Evolutionary conservation across 2,113 vertebrate genomes (phyloP).

Genomic region (Phylloscopus trochiloides): DNA sequence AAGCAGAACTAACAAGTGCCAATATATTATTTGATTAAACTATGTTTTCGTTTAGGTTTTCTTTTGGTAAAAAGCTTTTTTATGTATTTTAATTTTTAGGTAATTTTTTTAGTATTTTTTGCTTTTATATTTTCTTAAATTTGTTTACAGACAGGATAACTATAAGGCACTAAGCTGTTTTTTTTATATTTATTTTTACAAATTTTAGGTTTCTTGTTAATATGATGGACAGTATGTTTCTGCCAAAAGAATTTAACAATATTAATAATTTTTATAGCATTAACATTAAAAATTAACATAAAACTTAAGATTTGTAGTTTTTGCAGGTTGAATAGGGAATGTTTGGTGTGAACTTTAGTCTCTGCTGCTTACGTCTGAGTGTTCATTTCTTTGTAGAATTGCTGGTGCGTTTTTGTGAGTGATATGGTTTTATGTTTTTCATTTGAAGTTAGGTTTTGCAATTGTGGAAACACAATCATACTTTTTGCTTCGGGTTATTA

Average conservation of each 20-base stretch:
- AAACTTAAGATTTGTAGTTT: neutral
- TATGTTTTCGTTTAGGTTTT: neutral
- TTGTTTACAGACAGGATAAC: neutral
- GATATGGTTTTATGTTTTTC: neutral
- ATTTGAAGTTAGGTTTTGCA: neutral
- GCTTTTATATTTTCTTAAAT: neutral
- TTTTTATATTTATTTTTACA: neutral
- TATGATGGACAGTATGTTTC: neutral
- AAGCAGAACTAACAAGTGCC: neutral
- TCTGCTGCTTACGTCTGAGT: neutral
- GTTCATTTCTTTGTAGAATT: neutral
- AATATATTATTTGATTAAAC: neutral
- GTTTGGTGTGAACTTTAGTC: neutral
- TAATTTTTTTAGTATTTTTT: neutral
- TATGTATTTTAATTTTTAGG: neutral
- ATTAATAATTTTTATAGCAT: neutral
- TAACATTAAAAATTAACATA: neutral
- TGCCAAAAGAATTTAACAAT: neutral
- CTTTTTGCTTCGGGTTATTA: neutral
- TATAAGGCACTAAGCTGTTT: neutral
- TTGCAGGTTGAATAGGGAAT: neutral
- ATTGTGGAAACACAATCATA: neutral
- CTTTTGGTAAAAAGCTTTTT: neutral
- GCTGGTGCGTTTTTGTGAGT: neutral
- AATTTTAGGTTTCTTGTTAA: neutral